Evolutionary conservation across 2,888 invertebrate species (phyloP).

Genomic region (Cerceris ruficornis): DNA sequence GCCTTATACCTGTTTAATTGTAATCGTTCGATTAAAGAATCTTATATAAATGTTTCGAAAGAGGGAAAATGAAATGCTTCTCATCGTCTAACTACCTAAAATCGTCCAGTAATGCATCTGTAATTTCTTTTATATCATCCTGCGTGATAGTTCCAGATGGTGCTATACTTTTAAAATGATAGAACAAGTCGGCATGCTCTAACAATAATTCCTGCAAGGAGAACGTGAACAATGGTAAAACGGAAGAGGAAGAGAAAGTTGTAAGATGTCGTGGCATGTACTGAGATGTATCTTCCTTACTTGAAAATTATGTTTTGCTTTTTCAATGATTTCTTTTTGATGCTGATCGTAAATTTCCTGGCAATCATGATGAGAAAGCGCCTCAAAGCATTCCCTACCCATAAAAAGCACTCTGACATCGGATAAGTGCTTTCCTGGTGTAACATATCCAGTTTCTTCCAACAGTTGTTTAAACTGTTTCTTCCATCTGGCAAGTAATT

Average conservation of each 20-base stretch:
- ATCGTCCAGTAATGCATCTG: conserved; percentile 95
- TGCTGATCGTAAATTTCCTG: conserved; percentile 96
- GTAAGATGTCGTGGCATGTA: neutral
- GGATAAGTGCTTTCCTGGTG: conserved; percentile 95
- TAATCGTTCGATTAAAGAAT: conserved; percentile 9
- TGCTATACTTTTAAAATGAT: conserved; percentile 94
- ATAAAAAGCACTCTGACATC: conserved; percentile 96
- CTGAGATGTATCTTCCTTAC: conserved; percentile 77
- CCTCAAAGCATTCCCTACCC: conserved; percentile 97
- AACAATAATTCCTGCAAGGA: conserved; percentile 89
- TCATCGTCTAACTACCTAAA: conserved; percentile 85
- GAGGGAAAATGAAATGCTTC: neutral
- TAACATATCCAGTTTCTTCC: conserved; percentile 96
- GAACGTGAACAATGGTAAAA: too few species aligned
- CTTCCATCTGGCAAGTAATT: conserved; percentile 87
- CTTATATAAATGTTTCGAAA: neutral
- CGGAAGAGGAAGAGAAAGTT: conserved; percentile 2
- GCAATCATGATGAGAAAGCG: conserved; percentile 93
- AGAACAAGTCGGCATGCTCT: conserved; percentile 96
- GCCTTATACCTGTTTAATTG: conserved; percentile 90
- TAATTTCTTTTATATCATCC: conserved; percentile 96
- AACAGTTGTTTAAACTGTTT: conserved; percentile 96
- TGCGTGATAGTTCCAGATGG: conserved; percentile 95
- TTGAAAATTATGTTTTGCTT: conserved; percentile 95
- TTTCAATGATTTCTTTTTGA: conserved; percentile 93